Evolutionary conservation across 2,113 vertebrate genomes (phyloP).

Genomic region (Uropsilus gracilis): DNA sequence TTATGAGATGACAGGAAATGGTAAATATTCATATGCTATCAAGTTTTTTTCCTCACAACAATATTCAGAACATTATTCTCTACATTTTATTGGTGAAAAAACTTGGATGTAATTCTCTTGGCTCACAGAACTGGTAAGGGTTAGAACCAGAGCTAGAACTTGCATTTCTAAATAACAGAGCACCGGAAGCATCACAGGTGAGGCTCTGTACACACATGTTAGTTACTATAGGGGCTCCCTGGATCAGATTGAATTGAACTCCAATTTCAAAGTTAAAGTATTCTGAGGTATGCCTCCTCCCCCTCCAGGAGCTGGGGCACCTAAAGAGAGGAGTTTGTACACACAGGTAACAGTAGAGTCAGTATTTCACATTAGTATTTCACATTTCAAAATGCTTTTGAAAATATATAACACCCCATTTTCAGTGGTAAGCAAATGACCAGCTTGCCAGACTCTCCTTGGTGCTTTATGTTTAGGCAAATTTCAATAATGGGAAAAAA

Average conservation of each 20-base stretch:
- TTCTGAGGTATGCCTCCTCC: not conserved
- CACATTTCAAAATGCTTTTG: no score
- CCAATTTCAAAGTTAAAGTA: not conserved
- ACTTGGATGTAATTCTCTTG: not conserved
- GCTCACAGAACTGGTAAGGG: not conserved
- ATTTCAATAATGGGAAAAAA: constrained; percentile 11
- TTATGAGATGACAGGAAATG: not conserved
- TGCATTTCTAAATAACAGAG: not conserved
- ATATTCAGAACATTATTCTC: not conserved
- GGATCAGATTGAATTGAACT: not conserved
- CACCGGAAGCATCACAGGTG: not conserved
- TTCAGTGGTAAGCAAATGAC: not conserved
- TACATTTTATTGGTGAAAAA: not conserved
- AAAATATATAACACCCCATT: no score
- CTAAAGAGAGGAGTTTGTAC: not conserved
- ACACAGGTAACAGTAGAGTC: not conserved
- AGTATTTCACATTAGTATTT: no score
- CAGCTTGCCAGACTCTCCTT: not conserved
- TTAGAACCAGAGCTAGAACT: not conserved
- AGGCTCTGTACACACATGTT: not conserved
- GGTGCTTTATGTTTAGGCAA: not conserved
- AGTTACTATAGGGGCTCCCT: not conserved
- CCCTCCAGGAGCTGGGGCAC: not conserved
- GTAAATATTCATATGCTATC: not conserved
- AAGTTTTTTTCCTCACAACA: not conserved